phyloP scores from a whole-genome alignment of 2,113 vertebrate species.

The Amblyopsis rosae region DNA sequence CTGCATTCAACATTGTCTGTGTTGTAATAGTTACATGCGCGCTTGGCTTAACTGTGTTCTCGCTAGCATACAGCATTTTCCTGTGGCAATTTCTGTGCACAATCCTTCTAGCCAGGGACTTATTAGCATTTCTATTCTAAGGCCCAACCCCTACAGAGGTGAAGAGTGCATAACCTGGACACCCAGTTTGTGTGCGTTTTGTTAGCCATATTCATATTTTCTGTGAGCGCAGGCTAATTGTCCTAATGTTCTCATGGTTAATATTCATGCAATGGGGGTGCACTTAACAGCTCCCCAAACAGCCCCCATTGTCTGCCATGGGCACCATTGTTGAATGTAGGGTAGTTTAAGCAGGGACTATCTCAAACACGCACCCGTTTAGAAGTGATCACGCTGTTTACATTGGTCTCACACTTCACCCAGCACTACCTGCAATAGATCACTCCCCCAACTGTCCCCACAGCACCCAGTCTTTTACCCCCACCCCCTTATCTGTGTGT shows the following conservation, averaged over 20 bases:
- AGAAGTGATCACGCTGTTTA: conserved; percentile 34
- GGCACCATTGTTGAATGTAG: conserved; percentile 62
- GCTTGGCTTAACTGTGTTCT: conserved; percentile 7
- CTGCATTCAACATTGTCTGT: conserved; percentile 2
- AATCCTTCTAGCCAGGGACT: conserved; percentile 17
- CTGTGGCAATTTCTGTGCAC: conserved; percentile 3
- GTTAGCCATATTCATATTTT: conserved; percentile 29
- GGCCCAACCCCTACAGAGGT: neutral
- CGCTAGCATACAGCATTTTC: conserved; percentile 14
- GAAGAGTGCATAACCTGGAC: conserved; percentile 1
- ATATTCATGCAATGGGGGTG: conserved; percentile 56
- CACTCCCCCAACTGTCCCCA: conserved; percentile 72
- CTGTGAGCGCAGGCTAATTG: conserved; percentile 44
- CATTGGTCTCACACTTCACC: conserved; percentile 21
- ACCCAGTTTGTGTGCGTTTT: neutral
- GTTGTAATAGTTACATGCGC: conserved; percentile 2
- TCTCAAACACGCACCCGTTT: conserved; percentile 23
- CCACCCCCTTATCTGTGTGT: conserved; percentile 41
- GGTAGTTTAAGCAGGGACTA: conserved; percentile 40
- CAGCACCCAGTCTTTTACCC: conserved; percentile 61
- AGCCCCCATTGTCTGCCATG: conserved; percentile 48
- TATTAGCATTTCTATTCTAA: neutral
- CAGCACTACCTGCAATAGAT: conserved; percentile 52
- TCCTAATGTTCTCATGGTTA: conserved; percentile 54
- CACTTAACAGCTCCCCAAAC: conserved; percentile 47